Evolutionary conservation across 2,113 vertebrate species (phyloP), one percentile per base, ranked within the genome.

Genomic region (Cnemophilus loriae): DNA sequence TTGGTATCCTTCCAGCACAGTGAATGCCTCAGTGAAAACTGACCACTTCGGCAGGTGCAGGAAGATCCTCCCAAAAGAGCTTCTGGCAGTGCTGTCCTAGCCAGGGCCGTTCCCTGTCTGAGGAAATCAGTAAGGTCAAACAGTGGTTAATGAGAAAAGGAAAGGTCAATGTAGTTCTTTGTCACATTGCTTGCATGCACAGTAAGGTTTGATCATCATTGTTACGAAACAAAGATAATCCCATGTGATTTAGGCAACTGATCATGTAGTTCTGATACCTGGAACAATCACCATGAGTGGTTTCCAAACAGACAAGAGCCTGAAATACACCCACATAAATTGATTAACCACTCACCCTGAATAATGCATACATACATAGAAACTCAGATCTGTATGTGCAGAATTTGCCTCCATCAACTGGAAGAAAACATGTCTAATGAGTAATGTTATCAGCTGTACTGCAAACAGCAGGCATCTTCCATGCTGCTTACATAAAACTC

Each of bases 141-240:
- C 26, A 75, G 52, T 39, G 20, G 8, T 9, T 82, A 47, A 78
- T 12, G 21, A 39, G 17, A 76, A 84, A 89, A 89, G 16, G 22
- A 71, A 87, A 78, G 39, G 41, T 52, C 28, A 50, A 5, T 5
- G 6, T 9, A 42, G 13, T 24, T 35, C n/a, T 41, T 47, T 60
- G 32, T 23, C 60, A 50, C 0, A 0, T 30, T 20, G 4, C 16
- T 19, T 63, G 13, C 33, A 64, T 5, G 10, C 8, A 42, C 30
- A 37, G 13, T 15, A 64, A 52, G 17, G 32, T 73, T 27, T 7
- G 1, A 47, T 27, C 26, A 69, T 55, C 41, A 17, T 10, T 37
- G 15, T 5, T 24, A 35, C 35, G 41, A 76, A 84, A 75, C 0
- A 55, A 16, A 79, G 3, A 84, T 21, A 83, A 76, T n/a, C 19